A percentile compares a stretch with the other conserved stretches of the same genome.
Conservation (phyloP, 1,140 invertebrate genomes). For the Sitophilus oryzae region DNA sequence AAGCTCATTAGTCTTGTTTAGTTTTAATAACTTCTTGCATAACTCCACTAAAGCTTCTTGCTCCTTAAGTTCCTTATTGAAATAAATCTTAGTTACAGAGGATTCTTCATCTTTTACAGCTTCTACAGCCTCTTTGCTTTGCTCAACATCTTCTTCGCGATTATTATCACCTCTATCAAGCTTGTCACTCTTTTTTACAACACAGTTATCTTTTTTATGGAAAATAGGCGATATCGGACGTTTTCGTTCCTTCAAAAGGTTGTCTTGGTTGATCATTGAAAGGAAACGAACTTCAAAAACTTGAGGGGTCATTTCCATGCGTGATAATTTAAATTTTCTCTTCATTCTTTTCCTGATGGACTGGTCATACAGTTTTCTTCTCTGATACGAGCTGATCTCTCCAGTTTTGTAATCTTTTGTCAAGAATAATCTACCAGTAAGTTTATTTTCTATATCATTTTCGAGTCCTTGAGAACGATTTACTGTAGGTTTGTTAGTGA, state of each 20-base stretch:
- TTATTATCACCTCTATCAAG: not conserved
- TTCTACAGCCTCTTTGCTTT: not conserved
- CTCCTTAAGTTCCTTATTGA: not conserved
- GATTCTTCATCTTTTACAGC: not conserved
- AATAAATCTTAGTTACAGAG: not conserved
- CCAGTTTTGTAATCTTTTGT: constrained; percentile 24
- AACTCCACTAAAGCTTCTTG: constrained; percentile 10
- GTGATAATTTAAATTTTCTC: constrained; percentile 12
- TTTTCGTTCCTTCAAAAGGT: not conserved
- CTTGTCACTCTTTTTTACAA: not conserved
- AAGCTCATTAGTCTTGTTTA: constrained; percentile 2
- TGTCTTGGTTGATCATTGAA: constrained; percentile 8
- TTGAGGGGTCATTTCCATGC: constrained; percentile 18
- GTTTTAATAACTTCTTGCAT: constrained; percentile 7
- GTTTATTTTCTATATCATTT: constrained; percentile 9
- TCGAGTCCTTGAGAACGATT: constrained; percentile 11
- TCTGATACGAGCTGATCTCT: constrained; percentile 25
- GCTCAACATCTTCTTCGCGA: not conserved
- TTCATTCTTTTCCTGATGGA: constrained; percentile 25
- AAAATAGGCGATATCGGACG: not conserved
- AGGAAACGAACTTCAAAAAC: constrained; percentile 26
- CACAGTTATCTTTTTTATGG: not conserved
- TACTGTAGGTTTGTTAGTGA: constrained; percentile 11
- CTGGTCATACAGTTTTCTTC: constrained; percentile 27
- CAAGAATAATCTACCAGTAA: constrained; percentile 22